Conservation (phyloP, 2,888 invertebrate species). For the Euproctis similis region DNA sequence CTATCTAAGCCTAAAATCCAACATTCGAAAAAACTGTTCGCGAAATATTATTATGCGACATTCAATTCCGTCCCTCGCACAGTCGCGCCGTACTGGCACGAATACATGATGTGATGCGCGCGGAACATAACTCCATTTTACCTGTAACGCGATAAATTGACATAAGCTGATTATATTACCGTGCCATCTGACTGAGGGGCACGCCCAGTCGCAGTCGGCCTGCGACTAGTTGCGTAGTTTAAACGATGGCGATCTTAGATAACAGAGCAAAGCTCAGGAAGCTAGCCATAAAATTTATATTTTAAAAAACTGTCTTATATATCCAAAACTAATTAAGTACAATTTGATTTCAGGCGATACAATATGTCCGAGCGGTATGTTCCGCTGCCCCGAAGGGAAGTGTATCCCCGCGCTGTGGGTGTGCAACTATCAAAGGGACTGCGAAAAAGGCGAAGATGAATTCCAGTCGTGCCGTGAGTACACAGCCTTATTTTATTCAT, state of each 20-base stretch:
- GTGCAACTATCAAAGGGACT: conserved; percentile 96
- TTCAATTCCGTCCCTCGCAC: too few species aligned
- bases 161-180: conserved; percentile 22
- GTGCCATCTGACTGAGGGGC: conserved; percentile 4
- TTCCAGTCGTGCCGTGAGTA: conserved; percentile 93
- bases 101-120: conserved; percentile 8
- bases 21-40: too few species aligned
- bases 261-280: too few species aligned
- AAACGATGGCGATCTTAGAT: too few species aligned
- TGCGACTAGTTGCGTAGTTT: conserved; percentile 6
- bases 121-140: conserved; percentile 10
- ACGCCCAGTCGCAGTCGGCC: not conserved
- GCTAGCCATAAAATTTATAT: too few species aligned
- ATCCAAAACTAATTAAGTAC: too few species aligned
- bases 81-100: conserved; percentile 11
- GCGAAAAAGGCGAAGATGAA: conserved; percentile 94
- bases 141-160: conserved; percentile 22
- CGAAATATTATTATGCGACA: too few species aligned
- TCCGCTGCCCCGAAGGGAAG: conserved; percentile 88
- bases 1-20: too few species aligned
- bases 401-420: conserved; percentile 91
- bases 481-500: conserved; percentile 6
- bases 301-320: too few species aligned
- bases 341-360: conserved; percentile 56
- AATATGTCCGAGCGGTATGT: conserved; percentile 84